Percentiles rank a stretch among this genome's conserved stretches.
Evolutionary conservation across 2,797 vertebrate genomes (phyloP).

Genomic region (Aulostomus chinensis): DNA sequence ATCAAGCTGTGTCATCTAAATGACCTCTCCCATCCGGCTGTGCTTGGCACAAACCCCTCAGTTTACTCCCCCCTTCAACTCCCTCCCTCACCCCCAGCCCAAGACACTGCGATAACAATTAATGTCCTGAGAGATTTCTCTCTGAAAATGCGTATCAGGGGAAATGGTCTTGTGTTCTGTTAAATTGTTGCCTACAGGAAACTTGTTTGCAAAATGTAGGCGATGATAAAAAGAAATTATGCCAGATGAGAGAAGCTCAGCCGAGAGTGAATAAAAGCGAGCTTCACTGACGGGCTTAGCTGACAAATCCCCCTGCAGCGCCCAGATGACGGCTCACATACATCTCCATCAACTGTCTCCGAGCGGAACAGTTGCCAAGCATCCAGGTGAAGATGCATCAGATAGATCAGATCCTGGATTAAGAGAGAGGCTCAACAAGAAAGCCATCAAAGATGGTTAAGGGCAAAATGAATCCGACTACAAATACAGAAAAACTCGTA

Average conservation of each 20-base stretch:
- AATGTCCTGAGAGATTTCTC: not conserved
- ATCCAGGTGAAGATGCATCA: constrained; percentile 40
- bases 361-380: constrained; percentile 36
- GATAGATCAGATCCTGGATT: constrained; percentile 22
- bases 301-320: constrained; percentile 48
- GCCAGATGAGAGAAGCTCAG: too few relatives aligned
- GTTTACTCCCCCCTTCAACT: not conserved
- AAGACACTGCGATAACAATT: constrained; percentile 15
- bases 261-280: constrained; percentile 36
- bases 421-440: not conserved
- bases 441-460: constrained; percentile 11
- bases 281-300: constrained; percentile 32
- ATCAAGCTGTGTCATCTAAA: constrained; percentile 1
- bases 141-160: not conserved
- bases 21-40: constrained; percentile 20
- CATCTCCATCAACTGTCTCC: constrained; percentile 37
- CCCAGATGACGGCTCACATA: constrained; percentile 41
- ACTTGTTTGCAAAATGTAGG: constrained; percentile 2
- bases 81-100: not conserved
- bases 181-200: constrained; percentile 18
- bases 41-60: constrained; percentile 11
- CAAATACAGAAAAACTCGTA: too few relatives aligned
- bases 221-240: constrained; percentile 14
- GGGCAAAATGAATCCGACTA: constrained; percentile 35
- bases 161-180: constrained; percentile 5